A percentile compares a stretch with the other conserved stretches of the same genome.
These are phyloP conservation scores for Anastrepha obliqua DNA, from an alignment of 1,140 invertebrate species.

Conservation along the genomic window DNA sequence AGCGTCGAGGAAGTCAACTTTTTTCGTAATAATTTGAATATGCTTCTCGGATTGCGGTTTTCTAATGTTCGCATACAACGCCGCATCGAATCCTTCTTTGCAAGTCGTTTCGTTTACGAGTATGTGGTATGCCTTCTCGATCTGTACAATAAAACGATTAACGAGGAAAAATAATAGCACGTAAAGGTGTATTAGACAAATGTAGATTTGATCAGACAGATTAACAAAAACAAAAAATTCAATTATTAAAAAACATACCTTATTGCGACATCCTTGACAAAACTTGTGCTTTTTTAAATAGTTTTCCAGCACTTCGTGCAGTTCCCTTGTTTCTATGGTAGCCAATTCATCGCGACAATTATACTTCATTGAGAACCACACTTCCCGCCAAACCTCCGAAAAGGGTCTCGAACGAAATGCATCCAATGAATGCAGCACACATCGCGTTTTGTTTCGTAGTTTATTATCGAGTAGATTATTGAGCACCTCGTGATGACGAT, in stretches of 20 bases:
- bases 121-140: conserved; percentile 87
- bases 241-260: conserved; percentile 77
- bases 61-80: conserved; percentile 89
- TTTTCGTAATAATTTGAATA: conserved; percentile 86
- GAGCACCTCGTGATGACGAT: conserved; percentile 87
- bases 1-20: conserved; percentile 90
- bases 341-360: conserved; percentile 90
- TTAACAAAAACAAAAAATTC: background rate
- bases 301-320: conserved; percentile 89
- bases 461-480: conserved; percentile 88
- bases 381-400: conserved; percentile 83
- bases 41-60: conserved; percentile 90
- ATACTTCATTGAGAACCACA: conserved; percentile 91
- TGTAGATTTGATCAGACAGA: background rate
- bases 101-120: conserved; percentile 88
- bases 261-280: conserved; percentile 93
- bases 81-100: conserved; percentile 90
- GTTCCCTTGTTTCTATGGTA: conserved; percentile 86
- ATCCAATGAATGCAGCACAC: conserved; percentile 90
- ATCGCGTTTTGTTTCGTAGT: conserved; percentile 90
- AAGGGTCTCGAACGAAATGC: conserved; percentile 85
- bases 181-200: no score
- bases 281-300: conserved; percentile 95
- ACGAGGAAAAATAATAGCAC: background rate
- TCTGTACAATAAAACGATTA: conserved; percentile 69